Base-by-base conservation (phyloP, 2,888 invertebrate genomes). In the Conistra vaccinii region DNA sequence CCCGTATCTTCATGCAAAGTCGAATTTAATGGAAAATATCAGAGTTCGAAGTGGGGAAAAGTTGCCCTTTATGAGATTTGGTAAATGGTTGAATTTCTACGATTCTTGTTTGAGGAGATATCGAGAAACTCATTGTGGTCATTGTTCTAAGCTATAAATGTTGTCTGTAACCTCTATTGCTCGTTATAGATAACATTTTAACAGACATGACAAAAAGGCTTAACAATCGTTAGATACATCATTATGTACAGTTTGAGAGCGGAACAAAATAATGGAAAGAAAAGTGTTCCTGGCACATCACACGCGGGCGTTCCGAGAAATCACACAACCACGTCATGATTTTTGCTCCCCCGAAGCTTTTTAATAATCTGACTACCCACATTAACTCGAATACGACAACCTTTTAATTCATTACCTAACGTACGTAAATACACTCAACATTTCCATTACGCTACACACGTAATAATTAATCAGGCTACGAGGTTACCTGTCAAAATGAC, bases 1-100 rank as follows among this genome's bases (percentile, higher is more conserved):
- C 70, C 80, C 77, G 73, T 85, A 80, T 85, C 85, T 82, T 65
- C 83, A 87, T 66, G 85, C 85, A 76, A 87, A 85, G 87, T 87
- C 70, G 85, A 87, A 74, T 87, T 85, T 87, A 85, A 87, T 87
- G 83, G 80, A 74, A 85, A 87, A 86, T 72, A 70, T 67, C 58
- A 65, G 63, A 69, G 68, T 76, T 73, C 53, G 48, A 55, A 85
- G 57, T 76, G 55, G 62, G 66, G 63, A 66, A 75, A 86, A 85
- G 61, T 66, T 77, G 32, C 55, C 63, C 20, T 68, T 80, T 70
- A 79, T 61, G 62, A 69, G 71, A 74, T 74, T 81, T 71, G 51
- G 66, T 62, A 62, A 72, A 76, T 66, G 63, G 70, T 55, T 68
- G 57, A 69, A 48, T 68, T 51, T 65, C 32, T 48, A 17, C 26